phyloP scores from a whole-genome alignment of 2,888 invertebrate genomes.

The Scaptomyza flava region DNA sequence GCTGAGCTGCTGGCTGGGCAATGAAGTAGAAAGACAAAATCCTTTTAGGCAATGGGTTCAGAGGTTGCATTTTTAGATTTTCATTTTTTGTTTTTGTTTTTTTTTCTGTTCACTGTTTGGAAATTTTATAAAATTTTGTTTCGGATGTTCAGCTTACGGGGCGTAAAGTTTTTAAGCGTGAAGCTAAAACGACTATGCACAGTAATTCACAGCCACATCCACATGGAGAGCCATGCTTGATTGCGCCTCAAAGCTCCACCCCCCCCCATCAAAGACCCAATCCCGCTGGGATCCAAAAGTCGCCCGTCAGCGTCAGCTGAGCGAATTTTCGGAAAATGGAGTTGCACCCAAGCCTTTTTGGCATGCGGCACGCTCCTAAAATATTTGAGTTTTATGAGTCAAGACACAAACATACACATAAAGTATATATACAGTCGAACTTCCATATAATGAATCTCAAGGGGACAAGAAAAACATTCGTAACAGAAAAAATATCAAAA shows the following conservation, averaged over 20 bases:
- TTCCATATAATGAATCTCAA: too few relatives aligned
- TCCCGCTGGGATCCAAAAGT: constrained; percentile 27
- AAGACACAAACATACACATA: constrained; percentile 14
- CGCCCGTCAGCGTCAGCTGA: constrained; percentile 46
- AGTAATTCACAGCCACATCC: constrained; percentile 69
- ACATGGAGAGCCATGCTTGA: constrained; percentile 54
- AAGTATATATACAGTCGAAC: too few relatives aligned
- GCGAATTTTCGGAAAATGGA: constrained; percentile 33
- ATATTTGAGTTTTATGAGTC: constrained; percentile 52
- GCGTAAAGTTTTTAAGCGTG: constrained; percentile 66
- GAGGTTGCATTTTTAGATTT: constrained; percentile 7
- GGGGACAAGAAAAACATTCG: too few relatives aligned
- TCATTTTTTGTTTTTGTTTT: not conserved
- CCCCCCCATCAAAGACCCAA: not conserved
- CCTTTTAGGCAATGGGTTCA: constrained; percentile 62
- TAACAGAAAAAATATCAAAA: too few relatives aligned
- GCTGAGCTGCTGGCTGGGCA: constrained; percentile 58
- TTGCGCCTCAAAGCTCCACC: constrained; percentile 42
- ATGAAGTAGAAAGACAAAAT: constrained; percentile 66
- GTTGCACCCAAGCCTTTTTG: constrained; percentile 18
- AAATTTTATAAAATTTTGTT: constrained; percentile 51
- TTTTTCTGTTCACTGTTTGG: constrained; percentile 24
- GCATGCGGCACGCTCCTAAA: constrained; percentile 32
- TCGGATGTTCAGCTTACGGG: constrained; percentile 55
- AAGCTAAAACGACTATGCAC: constrained; percentile 55